These are phyloP conservation scores for Tenrec ecaudatus DNA, from an alignment of 2,113 vertebrate species.

Conservation along the genomic window DNA sequence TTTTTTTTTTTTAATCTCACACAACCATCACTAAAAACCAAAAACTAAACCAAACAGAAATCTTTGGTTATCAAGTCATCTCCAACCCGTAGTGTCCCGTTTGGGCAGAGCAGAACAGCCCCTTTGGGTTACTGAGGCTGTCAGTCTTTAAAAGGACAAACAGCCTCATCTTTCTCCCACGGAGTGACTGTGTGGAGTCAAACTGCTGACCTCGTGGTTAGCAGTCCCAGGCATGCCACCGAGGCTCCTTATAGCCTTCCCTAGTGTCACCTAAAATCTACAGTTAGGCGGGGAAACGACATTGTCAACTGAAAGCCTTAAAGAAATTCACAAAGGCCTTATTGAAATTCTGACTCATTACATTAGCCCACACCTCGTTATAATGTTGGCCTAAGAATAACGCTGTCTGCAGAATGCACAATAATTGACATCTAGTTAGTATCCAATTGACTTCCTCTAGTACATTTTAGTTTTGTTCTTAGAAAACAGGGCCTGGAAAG, in stretches of 20 bases:
- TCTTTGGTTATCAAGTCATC: too few relatives aligned
- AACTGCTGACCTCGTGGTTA: too few relatives aligned
- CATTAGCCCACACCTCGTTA: not conserved
- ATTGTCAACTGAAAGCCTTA: not conserved
- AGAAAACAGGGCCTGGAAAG: conserved; percentile 34
- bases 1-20: not conserved
- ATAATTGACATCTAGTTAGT: not conserved
- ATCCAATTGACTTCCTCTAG: conserved; percentile 10
- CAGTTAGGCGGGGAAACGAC: not conserved
- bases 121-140: too few relatives aligned
- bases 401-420: not conserved
- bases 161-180: too few relatives aligned
- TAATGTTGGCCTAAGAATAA: not conserved
- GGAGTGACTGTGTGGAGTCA: too few relatives aligned
- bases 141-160: too few relatives aligned
- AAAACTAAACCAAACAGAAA: too few relatives aligned
- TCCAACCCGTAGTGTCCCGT: too few relatives aligned
- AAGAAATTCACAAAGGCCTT: conserved; percentile 36
- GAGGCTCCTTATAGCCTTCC: too few relatives aligned
- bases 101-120: too few relatives aligned
- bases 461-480: conserved; percentile 47
- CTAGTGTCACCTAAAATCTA: not conserved
- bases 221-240: too few relatives aligned
- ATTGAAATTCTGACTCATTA: conserved; percentile 33
- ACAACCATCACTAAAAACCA: not conserved